Percentiles rank a stretch among this genome's conserved stretches.
These are phyloP conservation scores for Drosophila bocqueti DNA, from an alignment of 1,140 invertebrate species.

Conservation along the genomic window DNA sequence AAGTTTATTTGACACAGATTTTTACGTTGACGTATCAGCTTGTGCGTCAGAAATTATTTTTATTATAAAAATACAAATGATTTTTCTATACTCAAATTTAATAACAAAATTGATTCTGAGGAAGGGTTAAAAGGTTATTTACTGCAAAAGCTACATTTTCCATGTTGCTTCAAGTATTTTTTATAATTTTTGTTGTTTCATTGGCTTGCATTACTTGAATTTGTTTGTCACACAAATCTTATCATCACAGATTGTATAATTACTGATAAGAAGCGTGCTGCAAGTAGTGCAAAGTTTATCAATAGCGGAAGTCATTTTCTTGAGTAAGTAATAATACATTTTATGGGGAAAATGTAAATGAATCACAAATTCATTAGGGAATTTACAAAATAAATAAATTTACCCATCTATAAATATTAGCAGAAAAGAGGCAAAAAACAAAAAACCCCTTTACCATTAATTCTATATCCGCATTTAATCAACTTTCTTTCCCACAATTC, in stretches of 20 bases:
- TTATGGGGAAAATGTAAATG: not conserved
- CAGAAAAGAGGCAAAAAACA: not conserved
- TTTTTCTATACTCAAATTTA: not conserved
- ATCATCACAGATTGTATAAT: constrained; percentile 25
- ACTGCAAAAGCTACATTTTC: too few relatives aligned
- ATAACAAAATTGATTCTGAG: not conserved
- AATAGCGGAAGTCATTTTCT: constrained; percentile 25
- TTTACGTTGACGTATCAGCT: not conserved
- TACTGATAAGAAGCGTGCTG: constrained; percentile 32
- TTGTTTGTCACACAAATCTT: constrained; percentile 2
- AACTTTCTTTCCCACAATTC: constrained; percentile 8
- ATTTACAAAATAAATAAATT: not conserved
- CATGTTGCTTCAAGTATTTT: not conserved
- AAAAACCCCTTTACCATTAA: constrained; percentile 1
- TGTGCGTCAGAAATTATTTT: not conserved
- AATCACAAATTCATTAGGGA: not conserved
- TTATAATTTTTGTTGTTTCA: not conserved
- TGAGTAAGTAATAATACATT: not conserved
- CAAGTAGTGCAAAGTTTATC: constrained; percentile 17
- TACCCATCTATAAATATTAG: not conserved
- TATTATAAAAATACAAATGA: not conserved
- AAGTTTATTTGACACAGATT: constrained; percentile 79
- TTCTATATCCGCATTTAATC: not conserved
- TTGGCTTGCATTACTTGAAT: not conserved
- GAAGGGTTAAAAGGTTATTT: not conserved